These are phyloP conservation scores for Megaceryle alcyon DNA, from an alignment of 2,797 vertebrate species.

Conservation along the genomic window DNA sequence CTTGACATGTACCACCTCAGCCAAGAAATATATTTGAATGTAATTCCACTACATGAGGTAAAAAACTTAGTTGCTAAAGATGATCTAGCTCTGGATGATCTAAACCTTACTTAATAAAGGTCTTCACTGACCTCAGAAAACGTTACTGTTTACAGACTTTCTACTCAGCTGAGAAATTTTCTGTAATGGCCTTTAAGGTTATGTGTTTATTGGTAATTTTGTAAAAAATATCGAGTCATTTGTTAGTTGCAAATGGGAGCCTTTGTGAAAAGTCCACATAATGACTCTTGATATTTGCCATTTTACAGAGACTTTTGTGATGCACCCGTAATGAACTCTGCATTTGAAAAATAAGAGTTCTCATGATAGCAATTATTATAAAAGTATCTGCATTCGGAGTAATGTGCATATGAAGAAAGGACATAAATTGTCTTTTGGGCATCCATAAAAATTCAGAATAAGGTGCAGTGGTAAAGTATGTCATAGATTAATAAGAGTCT, in stretches of 20 bases:
- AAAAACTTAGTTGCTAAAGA: background rate
- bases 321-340: background rate
- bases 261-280: background rate
- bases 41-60: background rate
- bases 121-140: background rate
- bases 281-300: background rate
- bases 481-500: background rate
- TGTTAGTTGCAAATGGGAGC: background rate
- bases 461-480: background rate
- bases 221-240: background rate
- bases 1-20: fast-evolving
- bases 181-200: background rate
- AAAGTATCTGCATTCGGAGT: background rate
- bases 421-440: background rate
- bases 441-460: background rate
- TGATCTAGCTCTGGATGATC: background rate
- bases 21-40: background rate
- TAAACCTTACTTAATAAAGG: background rate
- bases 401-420: background rate
- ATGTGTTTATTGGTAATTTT: background rate
- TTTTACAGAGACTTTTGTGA: background rate
- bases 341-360: background rate
- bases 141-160: background rate
- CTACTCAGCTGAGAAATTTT: background rate
- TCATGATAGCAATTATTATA: background rate